Base-by-base conservation (phyloP, 2,888 invertebrate genomes). In the Cecidostiba fungosa region DNA sequence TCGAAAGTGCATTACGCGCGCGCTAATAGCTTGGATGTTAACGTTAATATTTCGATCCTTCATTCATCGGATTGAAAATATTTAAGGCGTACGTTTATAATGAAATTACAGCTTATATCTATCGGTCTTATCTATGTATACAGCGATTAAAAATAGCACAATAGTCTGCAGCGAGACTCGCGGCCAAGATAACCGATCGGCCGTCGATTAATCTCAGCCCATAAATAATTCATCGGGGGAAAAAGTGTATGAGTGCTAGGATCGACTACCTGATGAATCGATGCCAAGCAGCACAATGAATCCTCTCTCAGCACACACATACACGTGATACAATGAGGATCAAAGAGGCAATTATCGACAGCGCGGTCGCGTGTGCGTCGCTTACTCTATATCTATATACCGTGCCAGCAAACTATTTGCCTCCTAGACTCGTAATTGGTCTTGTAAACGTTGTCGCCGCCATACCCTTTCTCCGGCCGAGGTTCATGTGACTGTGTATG, bases 371-470 rank as follows among this genome's bases (percentile, higher is more conserved):
- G 82, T 82, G 78, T 43, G 47, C 39, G 66, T 43, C 62, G 59
- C 47, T 39, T 81, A n/a, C 62, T 39, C 70, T 32, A 32, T 47
- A 19, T 74, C 19, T 39, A 59, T 83, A 89, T 91, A 89, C 91
- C 91, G 90, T 92, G 91, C 89, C 90, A 91, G 88, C 89, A 89
- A 91, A 92, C 92, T 92, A 92, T 92, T 92, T 91, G 92, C 90
- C 88, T 89, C 91, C 92, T 92, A 92, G 91, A 92, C 91, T 93
- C 91, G 93, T 93, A 93, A 93, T 93, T 93, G 92, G 91, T 90
- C 91, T 89, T 92, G 92, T 91, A 90, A 89, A 89, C 88, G 89
- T 80, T 86, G 86, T 81, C 80, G 47, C 87, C 88, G 90, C 89
- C 10, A 12, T 89, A 89, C 89, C 89, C 89, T 89, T 89, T 89